These are phyloP conservation scores for Odontomyia ornata DNA, from an alignment of 2,888 invertebrate species.

Conservation along the genomic window DNA sequence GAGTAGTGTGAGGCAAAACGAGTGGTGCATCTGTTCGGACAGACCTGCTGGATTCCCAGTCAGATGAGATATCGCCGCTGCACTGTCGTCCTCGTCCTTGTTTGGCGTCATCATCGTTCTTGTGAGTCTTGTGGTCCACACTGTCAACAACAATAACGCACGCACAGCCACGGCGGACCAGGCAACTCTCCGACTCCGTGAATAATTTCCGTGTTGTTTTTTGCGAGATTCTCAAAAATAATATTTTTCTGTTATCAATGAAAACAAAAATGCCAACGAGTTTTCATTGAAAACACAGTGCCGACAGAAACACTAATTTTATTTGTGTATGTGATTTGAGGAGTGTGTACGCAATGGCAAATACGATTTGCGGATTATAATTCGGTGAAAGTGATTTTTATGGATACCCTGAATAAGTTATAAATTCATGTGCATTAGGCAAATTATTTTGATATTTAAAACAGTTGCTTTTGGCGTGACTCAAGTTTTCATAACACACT, in stretches of 20 bases:
- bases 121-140: background rate
- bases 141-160: conserved; percentile 13
- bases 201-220: conserved; percentile 45
- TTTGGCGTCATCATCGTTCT: background rate
- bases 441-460: background rate
- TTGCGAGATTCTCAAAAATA: conserved; percentile 48
- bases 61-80: conserved; percentile 33
- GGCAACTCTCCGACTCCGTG: background rate
- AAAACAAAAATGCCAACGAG: conserved; percentile 49
- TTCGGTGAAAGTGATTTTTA: conserved; percentile 45
- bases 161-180: background rate
- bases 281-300: conserved; percentile 50
- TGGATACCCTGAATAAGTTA: background rate
- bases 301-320: conserved; percentile 45
- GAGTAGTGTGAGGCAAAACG: conserved; percentile 13
- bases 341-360: conserved; percentile 40
- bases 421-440: background rate
- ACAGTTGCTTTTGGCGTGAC: background rate
- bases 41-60: conserved; percentile 11
- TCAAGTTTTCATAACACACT: background rate
- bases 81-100: conserved; percentile 21
- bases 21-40: conserved; percentile 31
- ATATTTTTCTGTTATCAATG: conserved; percentile 51
- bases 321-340: conserved; percentile 18
- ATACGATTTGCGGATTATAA: conserved; percentile 47